Conservation (phyloP, 2,113 vertebrate species). For the Columba janthina region DNA sequence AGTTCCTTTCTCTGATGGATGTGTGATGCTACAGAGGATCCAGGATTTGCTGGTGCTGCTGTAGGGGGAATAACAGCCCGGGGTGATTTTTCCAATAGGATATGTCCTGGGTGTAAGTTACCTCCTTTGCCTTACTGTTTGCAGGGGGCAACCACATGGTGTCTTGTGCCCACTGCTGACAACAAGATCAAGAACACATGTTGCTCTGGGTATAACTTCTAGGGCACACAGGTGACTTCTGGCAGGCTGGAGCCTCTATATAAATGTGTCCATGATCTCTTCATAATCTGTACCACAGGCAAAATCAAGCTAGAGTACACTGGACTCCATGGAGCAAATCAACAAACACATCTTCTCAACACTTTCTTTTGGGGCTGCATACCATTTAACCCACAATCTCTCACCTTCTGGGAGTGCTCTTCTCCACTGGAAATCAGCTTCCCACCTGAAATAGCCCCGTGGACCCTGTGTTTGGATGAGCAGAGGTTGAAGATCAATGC, state of each 20-base stretch:
- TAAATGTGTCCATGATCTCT: neutral
- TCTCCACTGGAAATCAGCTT: neutral
- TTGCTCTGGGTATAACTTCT: neutral
- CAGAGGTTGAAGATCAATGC: neutral
- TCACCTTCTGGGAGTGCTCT: neutral
- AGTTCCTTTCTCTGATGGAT: neutral
- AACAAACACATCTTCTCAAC: neutral
- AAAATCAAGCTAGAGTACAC: neutral
- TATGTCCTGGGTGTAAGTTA: neutral
- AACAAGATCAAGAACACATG: neutral
- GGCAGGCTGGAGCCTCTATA: neutral
- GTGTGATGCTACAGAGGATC: neutral
- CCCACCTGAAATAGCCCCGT: neutral
- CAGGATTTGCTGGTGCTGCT: conserved; percentile 45
- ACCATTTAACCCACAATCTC: neutral
- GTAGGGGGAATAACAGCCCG: neutral
- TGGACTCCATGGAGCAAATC: neutral
- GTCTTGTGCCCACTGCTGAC: neutral
- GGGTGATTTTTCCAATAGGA: neutral
- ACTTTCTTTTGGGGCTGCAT: neutral
- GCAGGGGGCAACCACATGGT: rapidly evolving
- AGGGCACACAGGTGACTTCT: neutral
- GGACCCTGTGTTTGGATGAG: neutral
- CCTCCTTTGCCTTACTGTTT: neutral
- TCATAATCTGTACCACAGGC: neutral